Base-by-base conservation (phyloP, 2,888 invertebrate species). In the Morpho deidamia region DNA sequence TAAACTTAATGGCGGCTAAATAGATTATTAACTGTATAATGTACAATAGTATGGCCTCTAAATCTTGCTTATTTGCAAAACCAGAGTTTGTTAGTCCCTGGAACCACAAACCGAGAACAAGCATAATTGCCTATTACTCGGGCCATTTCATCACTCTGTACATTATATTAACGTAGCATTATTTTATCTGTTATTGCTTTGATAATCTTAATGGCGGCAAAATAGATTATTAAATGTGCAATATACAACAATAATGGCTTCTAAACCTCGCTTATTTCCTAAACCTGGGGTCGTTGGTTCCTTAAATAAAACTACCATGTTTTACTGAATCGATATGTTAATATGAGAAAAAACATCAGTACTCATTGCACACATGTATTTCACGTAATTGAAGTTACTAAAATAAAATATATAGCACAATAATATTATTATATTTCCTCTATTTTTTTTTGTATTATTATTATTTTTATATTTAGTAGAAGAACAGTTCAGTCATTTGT, bases 171-270 rank as follows among this genome's bases (percentile, higher is more conserved):
- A 38, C 42, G 42, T 41, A 33, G 42, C 12, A n/a, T 43, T 53
- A 38, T 33, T 38, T 39, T 38, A 23, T 38, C 32, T 47, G 42
- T 43, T 47, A 47, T 53, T 53, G 42, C 43, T 42, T 43, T 46
- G 47, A 47, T 50, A 50, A 50, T 14, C 23, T 37, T 14, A 42
- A 50, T 50, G 49, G 42, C 37, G 35, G 23, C 11, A 37, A 11
- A 50, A 37, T 43, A 43, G 35, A 32, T 45, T 37, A 53, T 47
- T 53, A 42, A 43, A 34, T 10, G 11, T 44, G 11, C 8, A 37
- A 37, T 37, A 7, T 37, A 37, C 37, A 37, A 37, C 8, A 37
- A 3, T 37, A 37, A 3, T n/a, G 7, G 37, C 7, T 7, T 10
- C 37, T 37, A 37, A 37, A 37, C 9, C 37, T 37, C 9, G 8